phyloP scores from a whole-genome alignment of 2,888 invertebrate species.

The Callyntrura sp. region DNA sequence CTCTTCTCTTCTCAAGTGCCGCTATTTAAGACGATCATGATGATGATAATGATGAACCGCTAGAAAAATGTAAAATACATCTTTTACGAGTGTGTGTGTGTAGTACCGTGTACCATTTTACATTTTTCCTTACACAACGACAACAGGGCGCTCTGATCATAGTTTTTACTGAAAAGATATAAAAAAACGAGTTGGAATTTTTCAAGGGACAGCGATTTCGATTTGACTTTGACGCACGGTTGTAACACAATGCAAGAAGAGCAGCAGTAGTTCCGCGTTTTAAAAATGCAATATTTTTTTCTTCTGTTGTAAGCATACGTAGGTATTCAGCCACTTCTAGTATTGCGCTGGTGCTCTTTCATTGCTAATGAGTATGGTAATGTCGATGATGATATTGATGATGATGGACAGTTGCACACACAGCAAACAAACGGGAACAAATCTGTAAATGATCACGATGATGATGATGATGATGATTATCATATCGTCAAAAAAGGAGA shows the following conservation, averaged over 20 bases:
- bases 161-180: no score
- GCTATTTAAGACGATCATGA: slow-evolving; percentile 37
- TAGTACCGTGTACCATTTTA: background rate
- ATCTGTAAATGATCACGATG: background rate
- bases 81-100: no score
- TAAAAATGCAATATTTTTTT: background rate
- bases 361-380: slow-evolving; percentile 13
- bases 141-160: no score
- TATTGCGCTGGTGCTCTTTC: background rate
- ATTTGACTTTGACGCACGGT: no score
- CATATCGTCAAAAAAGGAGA: slow-evolving; percentile 41
- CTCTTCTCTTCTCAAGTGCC: slow-evolving; percentile 52
- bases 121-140: background rate
- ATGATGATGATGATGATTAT: background rate
- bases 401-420: slow-evolving; percentile 38
- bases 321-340: background rate
- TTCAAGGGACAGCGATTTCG: no score
- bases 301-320: background rate
- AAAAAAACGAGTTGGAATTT: no score
- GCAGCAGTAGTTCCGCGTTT: background rate
- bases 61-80: slow-evolving; percentile 15
- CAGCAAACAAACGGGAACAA: slow-evolving; percentile 46
- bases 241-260: no score
- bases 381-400: background rate
- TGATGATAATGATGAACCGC: slow-evolving; percentile 25